Evolutionary conservation across 92 coral and sea anemone species (phyloP), one percentile per base, ranked within the genome.

Genomic region (Hydrozoanthus gracilis): DNA sequence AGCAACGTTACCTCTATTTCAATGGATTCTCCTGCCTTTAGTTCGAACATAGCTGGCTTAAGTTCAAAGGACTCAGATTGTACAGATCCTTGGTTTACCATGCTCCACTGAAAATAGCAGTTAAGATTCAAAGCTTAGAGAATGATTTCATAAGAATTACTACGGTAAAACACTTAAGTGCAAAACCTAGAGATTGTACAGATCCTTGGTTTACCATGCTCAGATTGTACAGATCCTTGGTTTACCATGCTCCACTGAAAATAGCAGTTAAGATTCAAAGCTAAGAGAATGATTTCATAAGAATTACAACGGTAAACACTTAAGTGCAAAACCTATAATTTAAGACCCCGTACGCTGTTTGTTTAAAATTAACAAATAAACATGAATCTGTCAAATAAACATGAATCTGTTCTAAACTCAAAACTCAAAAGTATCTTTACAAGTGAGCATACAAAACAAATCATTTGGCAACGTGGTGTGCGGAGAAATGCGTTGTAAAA

Each of bases 31-130:
- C 95, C 99, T 67, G 89, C 91, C 55, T 69, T 83, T 47, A 96
- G 78, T 69, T 93, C 88, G 84, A 96, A 96, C 95, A 93, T 96
- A 45, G 99, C 98, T 15, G 99, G 99, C 61, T 92, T 86, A 62
- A 96, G 65, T 82, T 89, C 92, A 88, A 95, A 96, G 12, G 98
- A 95, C 12, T 89, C 89, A 80, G 90, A 64, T 20, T 51, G 78
- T 35, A 96, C 76, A 6, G 89, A 88, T 35, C 99, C 99, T 17
- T 97, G 95, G 82, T 92, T 86, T 16, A 85, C 92, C 65, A 93
- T 48, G 73, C 86, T 93, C 98, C 99, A 93, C 99, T 96, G 74
- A 4, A 85, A 76, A 84, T 7, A 65, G 50, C 14, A 48, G 18
- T 67, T 35, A 5, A 12, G 49, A 20, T 72, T 72, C 6, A 27